Evolutionary conservation across 1,140 invertebrate species (phyloP), one percentile per base, ranked within the genome.

Genomic region (Heliconius congener): DNA sequence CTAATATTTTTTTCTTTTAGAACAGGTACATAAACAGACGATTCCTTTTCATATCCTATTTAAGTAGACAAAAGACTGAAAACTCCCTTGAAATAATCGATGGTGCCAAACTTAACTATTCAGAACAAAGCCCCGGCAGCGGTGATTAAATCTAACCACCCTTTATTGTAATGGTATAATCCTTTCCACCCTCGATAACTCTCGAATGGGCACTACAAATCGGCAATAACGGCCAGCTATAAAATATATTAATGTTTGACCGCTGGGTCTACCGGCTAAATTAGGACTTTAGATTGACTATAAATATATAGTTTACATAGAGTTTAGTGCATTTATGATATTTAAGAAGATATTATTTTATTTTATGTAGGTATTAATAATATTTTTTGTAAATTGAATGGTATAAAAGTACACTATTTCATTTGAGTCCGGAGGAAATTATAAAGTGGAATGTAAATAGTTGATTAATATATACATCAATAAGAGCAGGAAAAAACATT

Each of bases 71-170:
- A 60, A 60, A 60, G 55, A 60, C n/a, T 60, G 55, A 27, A 60
- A 11, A 60, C n/a, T 60, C 9, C 8, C 55, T 27, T 11, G 55
- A 19, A 60, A 60, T 60, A 60, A 60, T 60, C 55, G 55, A 60
- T 60, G 27, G 55, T 71, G 39, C 37, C 74, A 23, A 71, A 81
- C 55, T 74, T 74, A 74, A 74, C 50, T 70, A 74, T 81, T 74
- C 42, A 72, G 74, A 75, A 75, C 74, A 75, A 75, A 60, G 52
- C 39, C 72, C 50, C 52, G 74, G 57, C 75, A 70, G 74, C 75
- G 79, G 79, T 81, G 79, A 81, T 81, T 81, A 81, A 81, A 74
- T 18, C 71, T 81, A 77, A 81, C 79, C 79, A 81, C 79, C 79
- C 79, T 76, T 81, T 81, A 77, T 77, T 77, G 79, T 81, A 74